Base-by-base conservation (phyloP, 2,797 vertebrate species). In the Hephaestus fuliginosus region DNA sequence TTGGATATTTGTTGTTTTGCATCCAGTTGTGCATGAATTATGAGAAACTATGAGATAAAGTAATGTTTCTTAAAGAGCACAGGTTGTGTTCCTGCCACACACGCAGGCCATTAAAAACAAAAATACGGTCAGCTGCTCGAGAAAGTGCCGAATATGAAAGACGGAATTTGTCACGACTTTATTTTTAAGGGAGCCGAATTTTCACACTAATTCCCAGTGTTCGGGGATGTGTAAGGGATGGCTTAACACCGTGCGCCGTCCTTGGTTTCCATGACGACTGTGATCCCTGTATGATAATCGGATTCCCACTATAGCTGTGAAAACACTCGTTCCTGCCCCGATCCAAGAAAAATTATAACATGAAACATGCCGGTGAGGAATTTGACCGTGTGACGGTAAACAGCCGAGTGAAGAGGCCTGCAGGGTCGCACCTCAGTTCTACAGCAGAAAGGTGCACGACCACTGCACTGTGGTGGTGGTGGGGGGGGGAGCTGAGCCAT, bases 241-340 rank as follows among this genome's bases (percentile, higher is more conserved):
- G 92, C 90, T 94, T 85, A 89, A 88, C 90, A 86, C 91, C 84
- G 76, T 80, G 89, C 88, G 33, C 92, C 88, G 71, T 93, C 88
- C 91, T 89, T 36, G 91, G 95, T 96, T 96, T 92, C 96, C 94
- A 95, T 96, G 95, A 93, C 93, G 84, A 96, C 96, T 70, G 55
- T 86, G 89, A 93, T 95, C 93, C 92, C 90, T 87, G 91, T 91
- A 94, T 91, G 83, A 94, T 94, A 94, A 95, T 95, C 91, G 75
- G 89, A 93, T 95, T 94, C 90, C 91, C 83, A 76, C 91, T 88
- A 90, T 94, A 92, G 91, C 94, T 89, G 93, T 91, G 90, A 92
- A 93, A 93, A 90, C 87, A 79, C 88, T 89, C 83, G 41, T 89
- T 91, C 86, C 85, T 74, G 76, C 78, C 70, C 70, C 55, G 58